These are phyloP conservation scores for Dryobates pubescens DNA, from an alignment of 2,797 vertebrate genomes.

Conservation along the genomic window DNA sequence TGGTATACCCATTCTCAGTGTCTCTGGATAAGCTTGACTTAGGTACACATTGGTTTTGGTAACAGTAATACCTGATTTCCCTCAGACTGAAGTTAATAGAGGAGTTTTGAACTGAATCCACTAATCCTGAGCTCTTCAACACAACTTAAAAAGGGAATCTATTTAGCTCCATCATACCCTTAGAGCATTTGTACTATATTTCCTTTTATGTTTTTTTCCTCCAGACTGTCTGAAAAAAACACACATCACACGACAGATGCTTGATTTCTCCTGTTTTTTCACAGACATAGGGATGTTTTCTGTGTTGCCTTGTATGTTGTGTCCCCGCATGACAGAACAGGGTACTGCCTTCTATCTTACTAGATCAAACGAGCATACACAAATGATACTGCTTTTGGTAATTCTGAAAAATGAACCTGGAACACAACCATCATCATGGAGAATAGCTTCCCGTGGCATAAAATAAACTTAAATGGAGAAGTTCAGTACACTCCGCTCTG, in stretches of 20 bases:
- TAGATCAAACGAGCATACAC: neutral
- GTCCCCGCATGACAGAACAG: neutral
- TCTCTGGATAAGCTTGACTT: neutral
- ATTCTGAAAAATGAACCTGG: neutral
- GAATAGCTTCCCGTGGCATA: neutral
- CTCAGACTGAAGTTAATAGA: neutral
- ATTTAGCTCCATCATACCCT: neutral
- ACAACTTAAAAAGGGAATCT: neutral
- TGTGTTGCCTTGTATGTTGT: neutral
- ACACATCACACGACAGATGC: neutral
- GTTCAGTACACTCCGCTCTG: neutral
- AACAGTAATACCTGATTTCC: neutral
- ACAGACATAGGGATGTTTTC: neutral
- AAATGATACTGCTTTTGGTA: neutral
- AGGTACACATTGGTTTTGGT: neutral
- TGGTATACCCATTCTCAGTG: neutral
- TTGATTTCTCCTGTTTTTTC: accelerated
- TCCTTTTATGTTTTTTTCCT: neutral
- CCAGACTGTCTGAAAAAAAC: neutral
- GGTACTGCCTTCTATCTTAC: neutral
- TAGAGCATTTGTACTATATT: neutral
- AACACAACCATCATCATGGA: neutral
- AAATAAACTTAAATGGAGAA: neutral
- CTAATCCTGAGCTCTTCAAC: neutral
- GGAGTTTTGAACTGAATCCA: neutral